A percentile compares a stretch with the other conserved stretches of the same genome.
These are phyloP conservation scores for Triops longicaudatus DNA, from an alignment of 1,140 invertebrate genomes.

Conservation along the genomic window DNA sequence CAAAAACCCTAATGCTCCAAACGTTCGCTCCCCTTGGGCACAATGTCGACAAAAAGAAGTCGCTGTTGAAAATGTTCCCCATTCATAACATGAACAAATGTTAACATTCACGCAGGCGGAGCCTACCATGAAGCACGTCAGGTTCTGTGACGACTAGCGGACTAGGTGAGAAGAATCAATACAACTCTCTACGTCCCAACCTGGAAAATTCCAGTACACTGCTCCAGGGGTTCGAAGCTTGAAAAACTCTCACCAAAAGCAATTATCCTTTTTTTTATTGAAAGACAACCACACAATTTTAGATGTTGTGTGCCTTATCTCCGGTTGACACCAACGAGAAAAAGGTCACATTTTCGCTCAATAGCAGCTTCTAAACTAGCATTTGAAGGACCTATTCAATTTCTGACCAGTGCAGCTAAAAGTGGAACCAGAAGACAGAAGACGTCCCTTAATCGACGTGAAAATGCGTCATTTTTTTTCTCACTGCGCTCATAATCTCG, in stretches of 20 bases:
- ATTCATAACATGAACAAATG: slow-evolving; percentile 6
- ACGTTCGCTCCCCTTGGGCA: background rate
- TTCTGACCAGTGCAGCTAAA: no score
- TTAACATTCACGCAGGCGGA: background rate
- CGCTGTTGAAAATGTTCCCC: background rate
- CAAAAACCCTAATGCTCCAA: background rate
- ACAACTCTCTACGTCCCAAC: background rate
- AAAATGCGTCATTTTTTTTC: background rate
- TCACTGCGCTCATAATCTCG: slow-evolving; percentile 3
- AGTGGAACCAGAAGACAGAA: background rate
- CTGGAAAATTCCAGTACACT: background rate
- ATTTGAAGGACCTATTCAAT: no score
- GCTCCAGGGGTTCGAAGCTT: background rate
- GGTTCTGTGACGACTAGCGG: background rate
- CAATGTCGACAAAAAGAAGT: background rate
- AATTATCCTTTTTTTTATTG: background rate
- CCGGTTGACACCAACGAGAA: background rate
- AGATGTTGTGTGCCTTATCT: background rate
- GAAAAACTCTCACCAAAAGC: background rate
- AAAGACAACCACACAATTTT: background rate
- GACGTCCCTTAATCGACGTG: background rate
- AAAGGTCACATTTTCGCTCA: background rate
- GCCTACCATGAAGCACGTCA: background rate
- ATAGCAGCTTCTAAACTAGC: background rate
- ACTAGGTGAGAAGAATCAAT: background rate